Base-by-base conservation (phyloP, 2,888 invertebrate species). In the Brenthis ino region DNA sequence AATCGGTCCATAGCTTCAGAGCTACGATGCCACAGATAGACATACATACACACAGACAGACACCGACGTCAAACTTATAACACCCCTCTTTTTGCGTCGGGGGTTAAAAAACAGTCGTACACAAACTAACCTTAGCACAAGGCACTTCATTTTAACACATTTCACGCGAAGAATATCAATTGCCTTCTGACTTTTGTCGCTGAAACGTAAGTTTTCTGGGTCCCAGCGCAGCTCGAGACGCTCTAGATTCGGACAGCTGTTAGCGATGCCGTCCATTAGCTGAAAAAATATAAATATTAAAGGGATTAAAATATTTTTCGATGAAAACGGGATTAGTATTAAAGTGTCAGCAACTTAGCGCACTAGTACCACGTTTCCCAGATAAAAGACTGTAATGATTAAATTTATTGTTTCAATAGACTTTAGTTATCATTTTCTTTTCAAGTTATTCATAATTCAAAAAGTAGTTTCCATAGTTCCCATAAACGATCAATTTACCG, bases 141-240 rank as follows among this genome's bases (percentile, higher is more conserved):
- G 95, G 79, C 99, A 98, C 77, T 96, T 96, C 63, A 99, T 93
- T 84, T 98, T 97, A 1, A 98, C 94, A 81, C 99, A 99, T 82
- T 98, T 98, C 56, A 99, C 97, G 57, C 99, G 96, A 72, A 99
- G 94, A 60, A 99, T 97, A 87, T 99, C 99, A 76, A 99, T 99
- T 56, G 99, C 99, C 87, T 99, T 99, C 89, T 99, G 99, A 83
- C 99, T 99, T 91, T 99, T 99, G 89, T 99, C 99, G 53, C 99
- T 99, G 91, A 99, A 99, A 65, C 99, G 95, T 51, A 99, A 94
- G 82, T 99, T 99, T 80, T 99, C 99, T 0, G 99, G 99, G 88
- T 99, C 99, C 99, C 99, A 99, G 76, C 94, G 96, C 37, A 99
- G 93, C 86, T 99, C 99, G 67, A 99, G 89, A 0, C 99, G 94